Conservation (phyloP, 1,140 invertebrate genomes). For the Oryzaephilus surinamensis region DNA sequence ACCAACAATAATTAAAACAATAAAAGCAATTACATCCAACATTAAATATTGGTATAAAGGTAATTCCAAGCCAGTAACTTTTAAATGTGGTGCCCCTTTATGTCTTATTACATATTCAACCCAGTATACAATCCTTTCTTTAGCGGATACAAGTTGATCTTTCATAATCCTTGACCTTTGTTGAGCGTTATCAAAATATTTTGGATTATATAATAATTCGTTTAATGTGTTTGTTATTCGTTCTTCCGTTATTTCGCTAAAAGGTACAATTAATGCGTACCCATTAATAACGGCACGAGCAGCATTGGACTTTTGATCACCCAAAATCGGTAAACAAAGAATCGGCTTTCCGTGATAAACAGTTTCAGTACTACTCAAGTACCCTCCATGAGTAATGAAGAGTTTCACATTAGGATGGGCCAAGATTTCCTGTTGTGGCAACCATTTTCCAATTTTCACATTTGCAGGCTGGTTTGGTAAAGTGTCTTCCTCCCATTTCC, state of each 20-base stretch:
- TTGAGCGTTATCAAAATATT: conserved; percentile 30
- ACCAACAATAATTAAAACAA: conserved; percentile 11
- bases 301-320: conserved; percentile 23
- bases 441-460: conserved; percentile 3
- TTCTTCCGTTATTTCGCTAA: conserved; percentile 8
- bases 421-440: conserved; percentile 12
- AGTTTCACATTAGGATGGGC: conserved; percentile 22
- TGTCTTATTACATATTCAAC: conserved; percentile 57
- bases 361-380: conserved; percentile 31
- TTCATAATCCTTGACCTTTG: conserved; percentile 41
- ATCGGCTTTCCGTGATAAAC: conserved; percentile 40
- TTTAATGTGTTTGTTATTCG: conserved; percentile 5
- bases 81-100: conserved; percentile 51
- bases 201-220: no score
- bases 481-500: conserved; percentile 45
- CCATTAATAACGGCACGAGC: conserved; percentile 20
- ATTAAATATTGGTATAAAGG: conserved; percentile 40
- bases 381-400: conserved; percentile 18
- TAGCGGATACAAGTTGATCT: conserved; percentile 42
- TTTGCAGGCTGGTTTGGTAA: conserved; percentile 33
- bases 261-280: conserved; percentile 7
- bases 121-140: conserved; percentile 57
- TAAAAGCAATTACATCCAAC: conserved; percentile 25
- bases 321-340: conserved; percentile 31
- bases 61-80: conserved; percentile 47